phyloP scores from a whole-genome alignment of 2,888 invertebrate species.

The Miltochrista miniata region DNA sequence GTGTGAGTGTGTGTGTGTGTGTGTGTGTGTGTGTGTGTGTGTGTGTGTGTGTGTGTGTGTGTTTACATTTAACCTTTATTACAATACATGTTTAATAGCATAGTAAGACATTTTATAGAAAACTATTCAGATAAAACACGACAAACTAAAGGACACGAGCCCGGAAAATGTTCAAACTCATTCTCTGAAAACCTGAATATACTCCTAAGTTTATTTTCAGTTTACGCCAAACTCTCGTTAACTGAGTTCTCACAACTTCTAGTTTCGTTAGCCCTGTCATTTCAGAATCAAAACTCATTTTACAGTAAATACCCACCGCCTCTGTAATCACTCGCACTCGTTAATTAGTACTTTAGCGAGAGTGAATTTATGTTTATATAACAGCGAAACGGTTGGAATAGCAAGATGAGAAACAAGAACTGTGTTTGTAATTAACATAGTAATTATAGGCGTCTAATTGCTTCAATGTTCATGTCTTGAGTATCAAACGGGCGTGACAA shows the following conservation, averaged over 20 bases:
- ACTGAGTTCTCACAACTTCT: background rate
- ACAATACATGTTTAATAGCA: too few relatives aligned
- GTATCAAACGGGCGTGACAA: slow-evolving; percentile 73
- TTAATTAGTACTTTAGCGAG: slow-evolving; percentile 64
- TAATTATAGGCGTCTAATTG: slow-evolving; percentile 81
- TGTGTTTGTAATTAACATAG: slow-evolving; percentile 79
- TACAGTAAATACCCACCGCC: slow-evolving; percentile 36
- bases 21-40: too few relatives aligned
- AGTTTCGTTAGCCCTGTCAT: slow-evolving; percentile 6
- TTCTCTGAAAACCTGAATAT: background rate
- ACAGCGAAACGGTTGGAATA: slow-evolving; percentile 66
- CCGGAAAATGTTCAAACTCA: background rate
- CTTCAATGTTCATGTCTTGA: slow-evolving; percentile 75
- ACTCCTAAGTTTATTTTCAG: background rate
- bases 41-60: too few relatives aligned
- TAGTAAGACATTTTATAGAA: too few relatives aligned
- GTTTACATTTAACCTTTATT: too few relatives aligned
- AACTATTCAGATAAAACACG: too few relatives aligned
- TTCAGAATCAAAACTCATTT: slow-evolving; percentile 16
- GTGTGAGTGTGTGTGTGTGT: too few relatives aligned
- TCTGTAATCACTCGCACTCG: slow-evolving; percentile 61
- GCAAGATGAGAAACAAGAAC: slow-evolving; percentile 74
- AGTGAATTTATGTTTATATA: slow-evolving; percentile 73
- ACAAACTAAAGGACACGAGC: too few relatives aligned
- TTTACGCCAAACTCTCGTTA: background rate